Percentiles rank a stretch among this genome's conserved stretches.
Conservation (phyloP, 2,113 vertebrate genomes). For the Anthoscopus minutus region DNA sequence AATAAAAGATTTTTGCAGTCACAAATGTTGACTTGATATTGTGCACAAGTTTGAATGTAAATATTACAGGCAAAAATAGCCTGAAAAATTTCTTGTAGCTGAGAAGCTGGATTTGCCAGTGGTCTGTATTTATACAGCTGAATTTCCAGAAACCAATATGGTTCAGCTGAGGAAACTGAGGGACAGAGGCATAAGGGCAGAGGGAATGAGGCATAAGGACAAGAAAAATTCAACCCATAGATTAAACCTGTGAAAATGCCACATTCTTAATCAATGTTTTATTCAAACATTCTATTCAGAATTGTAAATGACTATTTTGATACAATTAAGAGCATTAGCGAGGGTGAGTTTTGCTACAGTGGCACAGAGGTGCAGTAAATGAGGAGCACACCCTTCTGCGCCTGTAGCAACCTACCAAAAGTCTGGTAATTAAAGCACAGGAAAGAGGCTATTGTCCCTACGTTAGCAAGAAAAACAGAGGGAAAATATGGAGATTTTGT, state of each 20-base stretch:
- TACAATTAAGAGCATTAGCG: not conserved
- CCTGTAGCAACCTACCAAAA: rapidly evolving
- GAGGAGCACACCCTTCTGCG: not conserved
- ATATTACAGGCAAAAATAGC: not conserved
- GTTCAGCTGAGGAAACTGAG: not conserved
- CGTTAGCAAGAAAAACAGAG: not conserved
- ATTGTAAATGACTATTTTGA: not conserved
- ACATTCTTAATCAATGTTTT: not conserved
- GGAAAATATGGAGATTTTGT: not conserved
- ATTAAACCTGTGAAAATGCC: not conserved
- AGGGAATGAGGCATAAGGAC: not conserved
- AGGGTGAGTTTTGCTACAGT: not conserved
- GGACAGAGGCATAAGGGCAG: not conserved
- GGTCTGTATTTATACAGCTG: not conserved
- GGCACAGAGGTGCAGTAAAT: not conserved
- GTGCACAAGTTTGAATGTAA: not conserved
- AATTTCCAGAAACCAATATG: not conserved
- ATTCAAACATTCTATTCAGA: not conserved
- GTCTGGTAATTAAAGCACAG: not conserved
- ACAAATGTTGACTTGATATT: not conserved
- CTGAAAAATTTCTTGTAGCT: not conserved
- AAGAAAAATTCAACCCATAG: not conserved
- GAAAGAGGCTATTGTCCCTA: not conserved
- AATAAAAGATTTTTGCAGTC: not conserved
- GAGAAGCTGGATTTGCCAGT: not conserved